These are phyloP conservation scores for Halictus quadricinctus DNA, from an alignment of 2,888 invertebrate genomes.

Conservation along the genomic window DNA sequence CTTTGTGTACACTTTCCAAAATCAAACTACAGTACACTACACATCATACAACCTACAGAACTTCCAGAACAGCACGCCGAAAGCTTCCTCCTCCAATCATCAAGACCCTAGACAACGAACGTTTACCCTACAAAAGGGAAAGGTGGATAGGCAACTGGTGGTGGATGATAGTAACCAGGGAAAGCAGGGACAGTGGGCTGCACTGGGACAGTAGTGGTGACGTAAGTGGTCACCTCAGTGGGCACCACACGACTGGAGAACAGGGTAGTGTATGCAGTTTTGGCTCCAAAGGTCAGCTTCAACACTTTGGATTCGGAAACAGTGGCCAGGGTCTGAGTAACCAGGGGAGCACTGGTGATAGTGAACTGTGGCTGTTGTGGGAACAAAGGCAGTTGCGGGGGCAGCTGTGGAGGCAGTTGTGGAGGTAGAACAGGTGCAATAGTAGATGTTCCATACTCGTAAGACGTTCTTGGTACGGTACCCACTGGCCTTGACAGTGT, in stretches of 20 bases:
- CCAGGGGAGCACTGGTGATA: slow-evolving; percentile 90
- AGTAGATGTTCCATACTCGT: slow-evolving; percentile 89
- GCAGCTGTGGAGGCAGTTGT: slow-evolving; percentile 35
- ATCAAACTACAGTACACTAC: not conserved
- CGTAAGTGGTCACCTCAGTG: slow-evolving; percentile 91
- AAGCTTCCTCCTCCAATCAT: slow-evolving; percentile 2
- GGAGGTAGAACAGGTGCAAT: slow-evolving; percentile 82
- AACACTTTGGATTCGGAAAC: slow-evolving; percentile 92
- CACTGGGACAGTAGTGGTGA: slow-evolving; percentile 91
- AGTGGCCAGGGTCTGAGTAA: slow-evolving; percentile 90
- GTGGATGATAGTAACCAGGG: slow-evolving; percentile 90
- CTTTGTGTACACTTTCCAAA: not conserved
- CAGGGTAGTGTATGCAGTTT: slow-evolving; percentile 93
- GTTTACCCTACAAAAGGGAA: slow-evolving; percentile 90
- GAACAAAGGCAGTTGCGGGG: slow-evolving; percentile 84
- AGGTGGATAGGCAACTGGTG: slow-evolving; percentile 87
- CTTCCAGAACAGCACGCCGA: not conserved
- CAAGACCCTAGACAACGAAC: not conserved
- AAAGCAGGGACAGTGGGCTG: slow-evolving; percentile 87
- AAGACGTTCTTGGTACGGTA: slow-evolving; percentile 84
- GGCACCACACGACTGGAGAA: slow-evolving; percentile 93
- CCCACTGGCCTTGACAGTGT: slow-evolving; percentile 91
- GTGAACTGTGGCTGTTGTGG: slow-evolving; percentile 88
- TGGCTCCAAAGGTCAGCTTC: slow-evolving; percentile 95
- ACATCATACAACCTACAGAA: not conserved